Conservation (phyloP, 2,888 invertebrate species). For the Eupithecia abbreviata region DNA sequence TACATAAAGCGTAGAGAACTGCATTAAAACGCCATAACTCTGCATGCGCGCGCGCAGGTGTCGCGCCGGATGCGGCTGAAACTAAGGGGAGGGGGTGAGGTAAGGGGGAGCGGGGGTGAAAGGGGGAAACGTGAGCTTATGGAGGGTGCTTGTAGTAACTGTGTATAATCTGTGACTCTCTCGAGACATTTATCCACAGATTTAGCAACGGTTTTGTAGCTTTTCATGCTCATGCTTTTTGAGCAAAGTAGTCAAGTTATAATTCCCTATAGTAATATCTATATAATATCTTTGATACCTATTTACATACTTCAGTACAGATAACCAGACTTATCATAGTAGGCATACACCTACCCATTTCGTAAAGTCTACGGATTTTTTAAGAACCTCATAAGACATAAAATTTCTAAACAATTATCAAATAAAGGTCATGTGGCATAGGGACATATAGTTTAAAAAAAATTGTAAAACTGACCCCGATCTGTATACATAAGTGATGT, state of each 20-base stretch:
- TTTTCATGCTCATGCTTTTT: slow-evolving; percentile 7
- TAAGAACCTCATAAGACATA: neutral
- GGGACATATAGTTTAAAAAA: too few species aligned
- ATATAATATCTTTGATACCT: neutral
- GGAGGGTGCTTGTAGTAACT: slow-evolving; percentile 54
- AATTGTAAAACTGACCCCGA: too few species aligned
- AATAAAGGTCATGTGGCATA: too few species aligned
- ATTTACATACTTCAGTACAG: neutral
- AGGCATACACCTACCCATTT: neutral
- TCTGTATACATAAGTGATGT: too few species aligned
- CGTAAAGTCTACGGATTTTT: neutral
- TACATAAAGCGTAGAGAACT: slow-evolving; percentile 66
- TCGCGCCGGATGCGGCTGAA: slow-evolving; percentile 78
- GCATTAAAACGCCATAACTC: slow-evolving; percentile 79
- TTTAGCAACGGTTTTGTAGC: slow-evolving; percentile 43
- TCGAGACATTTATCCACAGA: slow-evolving; percentile 48
- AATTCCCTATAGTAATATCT: too few species aligned
- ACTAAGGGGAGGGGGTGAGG: slow-evolving; percentile 37
- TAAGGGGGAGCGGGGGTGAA: slow-evolving; percentile 43
- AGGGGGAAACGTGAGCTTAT: slow-evolving; percentile 35
- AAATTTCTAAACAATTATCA: too few species aligned
- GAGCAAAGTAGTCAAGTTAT: neutral
- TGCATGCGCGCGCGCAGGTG: slow-evolving; percentile 76
- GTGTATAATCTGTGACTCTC: slow-evolving; percentile 29
- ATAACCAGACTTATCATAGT: neutral